Evolutionary conservation across 2,888 invertebrate species (phyloP), one percentile per base, ranked within the genome.

Genomic region (Lordiphosa andalusiaca): DNA sequence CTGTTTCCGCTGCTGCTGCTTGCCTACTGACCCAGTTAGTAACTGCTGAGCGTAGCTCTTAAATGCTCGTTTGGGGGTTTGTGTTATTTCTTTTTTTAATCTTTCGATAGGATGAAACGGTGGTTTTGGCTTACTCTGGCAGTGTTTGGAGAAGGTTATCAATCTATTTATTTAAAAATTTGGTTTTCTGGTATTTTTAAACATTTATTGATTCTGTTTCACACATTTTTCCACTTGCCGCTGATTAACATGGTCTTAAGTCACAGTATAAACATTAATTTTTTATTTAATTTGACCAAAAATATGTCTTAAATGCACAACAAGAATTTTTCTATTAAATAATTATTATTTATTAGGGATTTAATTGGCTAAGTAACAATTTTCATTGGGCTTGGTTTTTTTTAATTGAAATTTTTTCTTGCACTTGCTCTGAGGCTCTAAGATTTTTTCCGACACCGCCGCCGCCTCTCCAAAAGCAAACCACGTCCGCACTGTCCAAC

Each of bases 401-500:
- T 59, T 61, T 71, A 36, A 53, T 53, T 58, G 39, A 36, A 30
- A 9, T 23, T 30, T 30, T 47, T 60, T 53, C 66, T 58, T 69
- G 65, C 66, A 75, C 42, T 62, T 30, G 30, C 30, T 30, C 10
- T 10, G 30, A 9, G 30, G 30, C 30, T 30, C 30, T 30, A 30
- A 30, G 30, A 10, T 10, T 30, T 67, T 53, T 53, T 46, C 51
- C 75, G 60, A 25, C 4, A 56, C 60, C 56, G 52, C 25, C 41
- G 13, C 41, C 47, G 54, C 55, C 59, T 47, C 44, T 12, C 47
- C 38, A 63, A 46, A 48, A 62, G 42, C 57, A 69, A 71, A 73
- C 71, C 78, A 84, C 86, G 86, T 86, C 86, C 86, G 84, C 76
- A 78, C 84, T 73, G 71, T 70, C 67, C 77, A 67, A 72, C 72